Evolutionary conservation across 2,113 vertebrate genomes (phyloP).

Genomic region (Tyrannus savana): DNA sequence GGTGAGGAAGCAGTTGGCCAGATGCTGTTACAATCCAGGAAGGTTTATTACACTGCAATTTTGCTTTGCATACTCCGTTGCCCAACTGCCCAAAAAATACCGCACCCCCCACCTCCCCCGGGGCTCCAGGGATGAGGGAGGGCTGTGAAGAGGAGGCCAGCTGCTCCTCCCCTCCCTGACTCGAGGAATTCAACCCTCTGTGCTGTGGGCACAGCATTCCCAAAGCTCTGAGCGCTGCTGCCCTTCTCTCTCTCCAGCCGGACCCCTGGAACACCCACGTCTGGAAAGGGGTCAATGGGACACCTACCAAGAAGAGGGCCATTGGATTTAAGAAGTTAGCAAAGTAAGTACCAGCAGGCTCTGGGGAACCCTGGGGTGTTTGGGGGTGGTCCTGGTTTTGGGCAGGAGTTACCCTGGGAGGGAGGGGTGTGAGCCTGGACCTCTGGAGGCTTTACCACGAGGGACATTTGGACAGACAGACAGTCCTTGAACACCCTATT

Average conservation of each 20-base stretch:
- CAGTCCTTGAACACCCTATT: background rate
- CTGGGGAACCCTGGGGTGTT: background rate
- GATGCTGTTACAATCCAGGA: background rate
- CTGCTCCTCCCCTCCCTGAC: background rate
- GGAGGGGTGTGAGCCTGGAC: background rate
- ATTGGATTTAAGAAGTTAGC: conserved; percentile 99
- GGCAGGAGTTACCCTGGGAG: accelerated
- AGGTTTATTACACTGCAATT: background rate
- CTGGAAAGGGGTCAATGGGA: conserved; percentile 96
- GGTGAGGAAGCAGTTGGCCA: background rate
- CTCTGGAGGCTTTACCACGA: background rate
- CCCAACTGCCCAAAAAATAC: background rate
- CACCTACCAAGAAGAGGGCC: conserved; percentile 94
- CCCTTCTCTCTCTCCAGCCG: conserved; percentile 71
- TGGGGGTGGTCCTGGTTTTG: background rate
- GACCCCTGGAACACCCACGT: conserved; percentile 94
- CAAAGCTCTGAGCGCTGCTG: background rate
- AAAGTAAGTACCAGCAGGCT: conserved; percentile 81
- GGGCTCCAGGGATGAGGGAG: background rate
- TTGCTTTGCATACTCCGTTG: background rate
- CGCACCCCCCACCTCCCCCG: accelerated
- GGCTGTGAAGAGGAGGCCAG: background rate
- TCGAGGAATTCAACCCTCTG: background rate
- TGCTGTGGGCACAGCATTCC: background rate
- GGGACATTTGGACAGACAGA: background rate